Evolutionary conservation across 2,797 vertebrate species (phyloP).

Genomic region (Anguilla megastoma): DNA sequence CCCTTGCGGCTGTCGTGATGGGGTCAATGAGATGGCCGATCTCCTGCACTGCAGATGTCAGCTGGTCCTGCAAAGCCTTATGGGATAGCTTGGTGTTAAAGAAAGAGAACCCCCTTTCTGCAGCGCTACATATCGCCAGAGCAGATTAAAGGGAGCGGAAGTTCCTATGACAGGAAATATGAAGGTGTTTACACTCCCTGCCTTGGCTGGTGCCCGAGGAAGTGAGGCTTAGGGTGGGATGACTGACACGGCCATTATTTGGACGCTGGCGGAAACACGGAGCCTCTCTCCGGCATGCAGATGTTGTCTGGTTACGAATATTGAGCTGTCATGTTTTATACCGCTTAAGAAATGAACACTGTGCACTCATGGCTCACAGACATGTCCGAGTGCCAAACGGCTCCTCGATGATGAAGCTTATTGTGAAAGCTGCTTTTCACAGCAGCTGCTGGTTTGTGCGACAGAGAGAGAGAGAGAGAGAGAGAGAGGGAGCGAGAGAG

Average conservation of each 20-base stretch:
- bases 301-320: neutral
- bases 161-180: neutral
- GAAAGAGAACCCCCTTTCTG: neutral
- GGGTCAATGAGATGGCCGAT: slow-evolving; percentile 97
- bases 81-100: slow-evolving; percentile 35
- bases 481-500: no score
- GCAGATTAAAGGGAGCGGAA: slow-evolving; percentile 23
- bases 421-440: slow-evolving; percentile 5
- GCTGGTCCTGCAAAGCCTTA: slow-evolving; percentile 94
- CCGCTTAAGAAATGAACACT: neutral
- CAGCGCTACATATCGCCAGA: slow-evolving; percentile 20
- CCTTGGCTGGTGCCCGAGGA: neutral
- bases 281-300: neutral
- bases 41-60: slow-evolving; percentile 95
- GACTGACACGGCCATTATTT: slow-evolving; percentile 12
- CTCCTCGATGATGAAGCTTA: neutral
- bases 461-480: no score
- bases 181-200: neutral
- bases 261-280: neutral
- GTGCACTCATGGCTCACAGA: neutral
- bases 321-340: slow-evolving; percentile 22
- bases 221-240: neutral
- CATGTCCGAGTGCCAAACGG: neutral
- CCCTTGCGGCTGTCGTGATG: slow-evolving; percentile 87
- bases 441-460: neutral